Evolutionary conservation across 2,113 vertebrate species (phyloP), one percentile per base, ranked within the genome.

Genomic region (Notothenia rossii): DNA sequence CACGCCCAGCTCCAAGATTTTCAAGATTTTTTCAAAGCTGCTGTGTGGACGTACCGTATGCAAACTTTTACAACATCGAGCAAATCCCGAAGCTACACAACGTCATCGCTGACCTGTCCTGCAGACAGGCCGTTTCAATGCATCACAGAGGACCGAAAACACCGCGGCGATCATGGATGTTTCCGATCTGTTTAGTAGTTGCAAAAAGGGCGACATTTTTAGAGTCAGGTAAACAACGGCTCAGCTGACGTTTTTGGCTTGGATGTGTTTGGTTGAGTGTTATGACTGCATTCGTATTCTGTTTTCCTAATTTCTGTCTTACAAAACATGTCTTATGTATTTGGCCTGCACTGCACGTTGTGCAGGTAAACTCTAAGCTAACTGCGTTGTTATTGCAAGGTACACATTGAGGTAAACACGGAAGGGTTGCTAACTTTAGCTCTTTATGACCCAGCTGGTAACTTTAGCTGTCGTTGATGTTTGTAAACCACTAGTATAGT

Each of bases 201-300:
- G 97, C 96, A 97, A 94, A 91, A 98, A 96, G 90, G 97, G 98
- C 77, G 97, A 98, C 94, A 93, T 98, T 90, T 95, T 93, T 92
- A 96, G 97, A 90, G 98, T 99, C 91, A 97, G 97, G 97, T 99
- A 95, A 95, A 3, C 15, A 36, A 1, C 22, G 5, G 18, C 9
- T 62, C 14, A 53, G 36, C 61, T 75, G n/a, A 49, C 22, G 3
- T 29, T 75, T 22, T n/a, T 45, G 17, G 4, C 9, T 62, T 12
- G 4, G 48, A 12, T 53, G 10, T 20, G 18, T n/a, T 22, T 45
- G 15, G 14, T 5, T n/a, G 5, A 45, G 14, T 7, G 48, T 36
- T 33, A 11, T 17, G 6, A 5, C 18, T 49, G 7, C 33, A 17
- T 3, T 15, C 56, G 2, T 54, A 2, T 7, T 49, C 4, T 5